Percentiles rank a stretch among this genome's conserved stretches.
These are phyloP conservation scores for Gibbula magus DNA, from an alignment of 2,888 invertebrate genomes.

Conservation along the genomic window DNA sequence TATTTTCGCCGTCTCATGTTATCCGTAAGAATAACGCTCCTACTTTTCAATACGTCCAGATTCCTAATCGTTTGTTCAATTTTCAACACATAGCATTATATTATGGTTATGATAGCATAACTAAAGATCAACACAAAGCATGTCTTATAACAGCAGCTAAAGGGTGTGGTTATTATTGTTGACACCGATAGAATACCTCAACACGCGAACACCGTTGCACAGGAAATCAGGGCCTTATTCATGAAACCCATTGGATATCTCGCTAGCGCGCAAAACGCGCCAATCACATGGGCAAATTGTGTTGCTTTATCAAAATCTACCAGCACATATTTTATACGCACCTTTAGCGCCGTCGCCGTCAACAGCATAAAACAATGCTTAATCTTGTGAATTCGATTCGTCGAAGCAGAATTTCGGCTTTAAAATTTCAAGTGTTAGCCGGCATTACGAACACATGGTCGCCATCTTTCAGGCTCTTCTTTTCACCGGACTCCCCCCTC, in stretches of 20 bases:
- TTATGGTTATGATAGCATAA: too few species aligned
- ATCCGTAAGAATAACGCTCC: not conserved
- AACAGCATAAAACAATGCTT: conserved; percentile 13
- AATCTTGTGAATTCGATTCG: conserved; percentile 1
- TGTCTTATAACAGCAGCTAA: too few species aligned
- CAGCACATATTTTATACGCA: conserved; percentile 8
- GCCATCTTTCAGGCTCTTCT: conserved; percentile 49
- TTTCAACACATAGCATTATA: too few species aligned
- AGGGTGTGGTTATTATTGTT: not conserved
- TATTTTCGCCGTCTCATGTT: not conserved
- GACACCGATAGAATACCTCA: not conserved
- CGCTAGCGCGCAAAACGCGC: conserved; percentile 9
- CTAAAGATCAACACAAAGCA: too few species aligned
- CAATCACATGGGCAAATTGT: conserved; percentile 1
- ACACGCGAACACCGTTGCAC: not conserved
- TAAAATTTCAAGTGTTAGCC: conserved; percentile 29
- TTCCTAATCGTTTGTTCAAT: too few species aligned
- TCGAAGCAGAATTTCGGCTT: not conserved
- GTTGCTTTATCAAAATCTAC: conserved; percentile 2
- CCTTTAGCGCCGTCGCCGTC: not conserved
- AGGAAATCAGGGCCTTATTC: conserved; percentile 2
- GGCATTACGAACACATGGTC: conserved; percentile 51
- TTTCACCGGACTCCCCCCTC: conserved; percentile 19
- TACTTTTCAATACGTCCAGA: not conserved
- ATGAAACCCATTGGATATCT: not conserved